Evolutionary conservation across 2,797 vertebrate species (phyloP), one percentile per base, ranked within the genome.

Genomic region (Amazona finschi): DNA sequence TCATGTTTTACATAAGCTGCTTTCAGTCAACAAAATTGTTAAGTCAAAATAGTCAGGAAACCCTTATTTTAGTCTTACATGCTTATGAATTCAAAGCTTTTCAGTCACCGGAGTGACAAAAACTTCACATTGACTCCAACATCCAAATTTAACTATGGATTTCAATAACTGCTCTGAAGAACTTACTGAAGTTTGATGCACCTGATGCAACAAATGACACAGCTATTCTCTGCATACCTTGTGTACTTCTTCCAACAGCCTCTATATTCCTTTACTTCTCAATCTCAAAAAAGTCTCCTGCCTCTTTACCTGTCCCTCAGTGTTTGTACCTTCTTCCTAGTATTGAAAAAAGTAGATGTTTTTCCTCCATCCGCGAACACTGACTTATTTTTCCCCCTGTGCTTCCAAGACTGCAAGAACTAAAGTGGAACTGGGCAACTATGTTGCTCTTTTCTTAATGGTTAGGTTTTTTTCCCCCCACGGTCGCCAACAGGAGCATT

Each of bases 301-400:
- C 3, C 6, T 30, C 46, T 49, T 44, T 19, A 44, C 17, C 30
- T 21, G 3, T 15, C 24, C 12, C 21, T 85, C 38, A 25, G 4
- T 9, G 0, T 33, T 60, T 1, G 1, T 24, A 25, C n/a, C 22
- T 36, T 31, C 24, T 36, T 13, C 14, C 14, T 19, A 75, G 1
- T 4, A 28, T 1, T 6, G 31, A 43, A 76, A 43, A 41, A 46
- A 58, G 6, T 5, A 1, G 12, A 28, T 7, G 3, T 0, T 81
- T 64, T 61, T 24, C 36, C 30, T 39, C 25, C 11, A 30, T 24
- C 46, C 64, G 12, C 8, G 38, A 88, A 33, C 3, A 60, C 0
- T 1, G 1, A 39, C 17, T 50, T 72, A 22, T 44, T 55, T 50
- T 20, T 11, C n/a, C 28, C 27, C 10, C 27, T 24, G 1, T 15